Conservation (phyloP, 2,797 vertebrate genomes). For the Sebastes hopkinsi region DNA sequence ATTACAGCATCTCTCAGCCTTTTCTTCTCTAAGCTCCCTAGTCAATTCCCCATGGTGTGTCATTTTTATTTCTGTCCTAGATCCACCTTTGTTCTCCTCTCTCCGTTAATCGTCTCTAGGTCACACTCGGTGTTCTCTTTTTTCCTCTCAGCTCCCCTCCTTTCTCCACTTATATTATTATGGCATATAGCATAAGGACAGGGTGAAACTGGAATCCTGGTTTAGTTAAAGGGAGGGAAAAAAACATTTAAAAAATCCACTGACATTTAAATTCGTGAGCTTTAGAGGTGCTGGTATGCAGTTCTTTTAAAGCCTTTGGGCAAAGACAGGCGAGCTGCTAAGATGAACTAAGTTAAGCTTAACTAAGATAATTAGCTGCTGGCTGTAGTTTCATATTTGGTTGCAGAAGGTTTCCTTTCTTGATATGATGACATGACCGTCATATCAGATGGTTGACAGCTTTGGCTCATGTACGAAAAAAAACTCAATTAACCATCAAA, state of each 20-base stretch:
- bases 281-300: neutral
- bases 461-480: neutral
- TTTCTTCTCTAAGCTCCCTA: constrained; percentile 29
- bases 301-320: neutral
- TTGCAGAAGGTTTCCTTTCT: neutral
- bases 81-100: constrained; percentile 46
- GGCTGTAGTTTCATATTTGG: neutral
- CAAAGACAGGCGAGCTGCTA: neutral
- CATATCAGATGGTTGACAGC: neutral
- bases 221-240: neutral
- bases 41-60: constrained; percentile 44
- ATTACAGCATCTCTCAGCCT: constrained; percentile 50
- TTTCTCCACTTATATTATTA: neutral
- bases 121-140: constrained; percentile 8
- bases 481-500: neutral
- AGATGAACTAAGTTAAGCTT: neutral
- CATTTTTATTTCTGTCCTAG: constrained; percentile 49
- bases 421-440: neutral
- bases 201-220: neutral
- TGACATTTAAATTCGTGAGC: neutral
- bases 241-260: neutral
- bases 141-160: neutral
- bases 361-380: neutral
- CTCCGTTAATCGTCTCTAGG: constrained; percentile 38
- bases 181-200: neutral